Conservation (phyloP, 2,888 invertebrate genomes). For the Fragum fragum region DNA sequence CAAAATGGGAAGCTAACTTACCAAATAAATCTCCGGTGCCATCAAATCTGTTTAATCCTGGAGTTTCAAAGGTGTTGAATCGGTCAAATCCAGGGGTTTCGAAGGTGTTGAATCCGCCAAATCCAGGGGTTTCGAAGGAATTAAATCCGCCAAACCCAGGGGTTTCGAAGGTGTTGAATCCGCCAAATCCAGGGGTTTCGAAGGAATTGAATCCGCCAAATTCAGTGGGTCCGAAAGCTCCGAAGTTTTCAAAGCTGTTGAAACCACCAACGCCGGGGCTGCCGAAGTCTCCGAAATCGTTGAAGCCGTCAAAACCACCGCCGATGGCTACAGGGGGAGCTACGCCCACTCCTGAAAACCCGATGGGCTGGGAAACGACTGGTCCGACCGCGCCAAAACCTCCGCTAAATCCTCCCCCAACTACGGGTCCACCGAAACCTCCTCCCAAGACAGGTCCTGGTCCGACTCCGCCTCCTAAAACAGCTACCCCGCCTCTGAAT, state of each 20-base stretch:
- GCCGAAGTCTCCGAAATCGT: background rate
- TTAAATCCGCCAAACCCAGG: background rate
- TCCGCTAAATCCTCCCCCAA: background rate
- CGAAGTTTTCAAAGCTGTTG: background rate
- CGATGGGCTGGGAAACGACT: background rate
- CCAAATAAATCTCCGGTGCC: too few relatives aligned
- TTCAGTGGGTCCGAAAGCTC: background rate
- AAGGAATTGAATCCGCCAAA: background rate
- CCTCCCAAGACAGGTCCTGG: background rate
- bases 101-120: too few relatives aligned
- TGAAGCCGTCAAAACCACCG: background rate
- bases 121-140: too few relatives aligned
- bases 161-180: too few relatives aligned
- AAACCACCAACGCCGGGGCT: background rate
- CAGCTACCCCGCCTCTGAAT: background rate
- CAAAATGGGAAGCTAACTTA: too few relatives aligned
- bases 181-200: too few relatives aligned
- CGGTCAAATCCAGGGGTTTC: too few relatives aligned
- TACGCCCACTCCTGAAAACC: background rate
- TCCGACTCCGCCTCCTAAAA: background rate
- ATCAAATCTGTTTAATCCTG: background rate
- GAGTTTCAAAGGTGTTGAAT: too few relatives aligned
- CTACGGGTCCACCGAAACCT: background rate
- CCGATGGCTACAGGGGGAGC: background rate
- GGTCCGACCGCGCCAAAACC: background rate